Evolutionary conservation across 2,113 vertebrate genomes (phyloP).

Genomic region (Indicator maculatus): DNA sequence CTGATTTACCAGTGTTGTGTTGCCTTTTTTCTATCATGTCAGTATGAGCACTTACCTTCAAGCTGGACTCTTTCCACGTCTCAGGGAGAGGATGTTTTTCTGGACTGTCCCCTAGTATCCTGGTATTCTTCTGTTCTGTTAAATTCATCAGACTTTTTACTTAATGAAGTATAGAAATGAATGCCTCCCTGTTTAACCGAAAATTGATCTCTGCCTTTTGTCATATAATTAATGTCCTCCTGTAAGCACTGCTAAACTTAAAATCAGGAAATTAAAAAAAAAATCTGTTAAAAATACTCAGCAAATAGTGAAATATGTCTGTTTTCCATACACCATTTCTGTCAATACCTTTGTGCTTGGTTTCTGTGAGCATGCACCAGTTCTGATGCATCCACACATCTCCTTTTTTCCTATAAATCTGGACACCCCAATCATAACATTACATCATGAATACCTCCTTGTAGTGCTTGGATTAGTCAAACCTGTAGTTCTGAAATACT

Average conservation of each 20-base stretch:
- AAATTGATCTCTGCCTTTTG: not conserved
- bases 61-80: not conserved
- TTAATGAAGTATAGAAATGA: not conserved
- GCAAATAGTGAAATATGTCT: not conserved
- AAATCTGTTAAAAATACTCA: not conserved
- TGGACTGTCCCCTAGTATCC: not conserved
- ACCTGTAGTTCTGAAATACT: not conserved
- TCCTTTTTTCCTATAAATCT: not conserved
- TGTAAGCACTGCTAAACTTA: not conserved
- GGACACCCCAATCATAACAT: not conserved
- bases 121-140: not conserved
- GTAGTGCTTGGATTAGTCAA: not conserved
- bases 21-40: not conserved
- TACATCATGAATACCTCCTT: not conserved
- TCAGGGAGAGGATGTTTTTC: not conserved
- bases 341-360: not conserved
- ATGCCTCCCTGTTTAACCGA: not conserved
- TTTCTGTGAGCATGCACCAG: accelerated
- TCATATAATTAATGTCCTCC: not conserved
- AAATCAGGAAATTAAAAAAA: too few species aligned
- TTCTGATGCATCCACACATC: not conserved
- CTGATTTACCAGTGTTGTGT: not conserved
- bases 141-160: not conserved
- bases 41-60: not conserved
- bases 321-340: not conserved